Conservation (phyloP, 2,113 vertebrate genomes). For the Callocephalon fimbriatum region DNA sequence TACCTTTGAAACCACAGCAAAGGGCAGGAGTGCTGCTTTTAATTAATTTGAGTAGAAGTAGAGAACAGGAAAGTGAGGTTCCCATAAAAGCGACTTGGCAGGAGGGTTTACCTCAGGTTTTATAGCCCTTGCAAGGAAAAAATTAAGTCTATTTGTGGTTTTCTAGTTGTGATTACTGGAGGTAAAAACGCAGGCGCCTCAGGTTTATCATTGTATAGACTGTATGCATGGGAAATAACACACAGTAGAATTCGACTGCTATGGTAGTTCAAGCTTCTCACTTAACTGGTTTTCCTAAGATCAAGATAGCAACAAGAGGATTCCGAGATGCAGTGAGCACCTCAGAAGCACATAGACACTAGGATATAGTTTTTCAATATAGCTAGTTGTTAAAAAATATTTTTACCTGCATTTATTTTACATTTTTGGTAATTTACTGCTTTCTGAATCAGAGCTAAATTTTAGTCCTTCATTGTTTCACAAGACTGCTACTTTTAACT, state of each 20-base stretch:
- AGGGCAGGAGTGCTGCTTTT: slow-evolving; percentile 10
- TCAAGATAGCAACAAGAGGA: background rate
- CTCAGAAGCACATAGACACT: background rate
- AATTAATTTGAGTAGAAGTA: slow-evolving; percentile 47
- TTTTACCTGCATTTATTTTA: background rate
- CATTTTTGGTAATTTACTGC: background rate
- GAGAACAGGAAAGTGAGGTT: slow-evolving; percentile 36
- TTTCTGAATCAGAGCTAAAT: background rate
- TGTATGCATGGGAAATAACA: background rate
- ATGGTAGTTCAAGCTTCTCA: background rate
- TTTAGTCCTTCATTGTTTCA: background rate
- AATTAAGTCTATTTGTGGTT: slow-evolving; percentile 43
- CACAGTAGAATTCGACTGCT: background rate
- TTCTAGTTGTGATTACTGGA: slow-evolving; percentile 17
- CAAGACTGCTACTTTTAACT: background rate
- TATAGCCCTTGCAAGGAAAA: slow-evolving; percentile 24
- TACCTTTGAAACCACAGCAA: background rate
- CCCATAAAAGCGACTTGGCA: slow-evolving; percentile 31
- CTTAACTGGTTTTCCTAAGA: background rate
- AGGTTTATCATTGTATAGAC: background rate
- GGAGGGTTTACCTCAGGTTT: background rate
- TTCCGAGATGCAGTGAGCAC: background rate
- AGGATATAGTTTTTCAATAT: background rate
- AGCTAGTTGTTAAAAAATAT: background rate
- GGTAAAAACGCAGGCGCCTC: background rate